Evolutionary conservation across 1,140 invertebrate genomes (phyloP), one percentile per base, ranked within the genome.

Genomic region (Zeugodacus cucurbitae): DNA sequence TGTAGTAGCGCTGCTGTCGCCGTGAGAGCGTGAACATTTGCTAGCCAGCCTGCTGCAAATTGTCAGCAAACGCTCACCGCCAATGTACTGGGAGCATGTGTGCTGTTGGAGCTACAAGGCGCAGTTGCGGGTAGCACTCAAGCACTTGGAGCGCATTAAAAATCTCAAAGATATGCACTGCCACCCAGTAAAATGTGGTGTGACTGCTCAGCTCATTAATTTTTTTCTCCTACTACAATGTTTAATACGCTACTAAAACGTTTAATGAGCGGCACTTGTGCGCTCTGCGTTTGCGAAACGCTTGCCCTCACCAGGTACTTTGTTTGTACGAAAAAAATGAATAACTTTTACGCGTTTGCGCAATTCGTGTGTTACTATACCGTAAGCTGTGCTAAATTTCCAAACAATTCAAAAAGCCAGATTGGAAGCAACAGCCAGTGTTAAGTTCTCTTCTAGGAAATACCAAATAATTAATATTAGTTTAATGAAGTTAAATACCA

Each of bases 1-100:
- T 57, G 88, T 14, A 54, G 22, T 67, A 88, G 62, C 87, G 78
- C 59, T 88, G 87, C 64, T 41, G 59, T 88, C 87, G 87, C 64
- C 54, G 59, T 88, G 67, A 22, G 67, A 74, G 34, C 64, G n/a
- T n/a, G 86, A 70, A 17, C n/a, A 41, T 74, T 62, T 22, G 58
- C 58, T 26, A 11, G 58, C 58, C 58, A 62, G 22, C n/a, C 22
- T 10, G 64, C 14, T 20, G 48, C 32, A 70, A 34, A 70, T 70
- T 70, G 32, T 70, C 64, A 70, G 64, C 64, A 70, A 4, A 32
- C 3, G 32, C 29, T 32, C 32, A 34, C 32, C 3, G 4, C 26
- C 26, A 41, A 41, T 74, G 32, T 14, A n/a, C n/a, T n/a, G 70
- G 14, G 34, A 41, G 34, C 34, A 41, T 41, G 17, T 74, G 7